These are phyloP conservation scores for Schizopygopsis pylzovi DNA, from an alignment of 2,797 vertebrate species.

Conservation along the genomic window DNA sequence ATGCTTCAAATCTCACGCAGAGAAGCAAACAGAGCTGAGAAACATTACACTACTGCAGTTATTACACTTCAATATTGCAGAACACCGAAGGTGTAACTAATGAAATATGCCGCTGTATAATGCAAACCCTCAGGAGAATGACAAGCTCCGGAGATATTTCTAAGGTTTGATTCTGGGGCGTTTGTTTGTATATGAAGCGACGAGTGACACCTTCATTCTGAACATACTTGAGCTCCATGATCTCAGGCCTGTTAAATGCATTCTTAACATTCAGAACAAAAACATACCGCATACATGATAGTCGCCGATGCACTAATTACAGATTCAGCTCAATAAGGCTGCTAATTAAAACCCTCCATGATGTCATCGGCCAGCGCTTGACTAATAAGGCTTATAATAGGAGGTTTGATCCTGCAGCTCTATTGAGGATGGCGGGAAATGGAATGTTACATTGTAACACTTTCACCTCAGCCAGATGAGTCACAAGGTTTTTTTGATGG, in stretches of 20 bases:
- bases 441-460: slow-evolving; percentile 16
- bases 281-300: neutral
- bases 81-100: neutral
- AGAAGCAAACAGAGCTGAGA: neutral
- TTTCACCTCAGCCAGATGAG: neutral
- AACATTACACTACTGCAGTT: neutral
- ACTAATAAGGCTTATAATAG: neutral
- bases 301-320: neutral
- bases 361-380: neutral
- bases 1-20: neutral
- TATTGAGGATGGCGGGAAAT: neutral
- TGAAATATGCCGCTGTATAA: neutral
- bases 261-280: slow-evolving; percentile 4
- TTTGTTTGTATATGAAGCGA: neutral
- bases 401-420: slow-evolving; percentile 14
- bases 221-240: slow-evolving; percentile 52
- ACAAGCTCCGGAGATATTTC: neutral
- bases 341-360: neutral
- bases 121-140: neutral
- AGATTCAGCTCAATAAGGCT: neutral
- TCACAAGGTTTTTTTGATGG: neutral
- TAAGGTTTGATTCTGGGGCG: neutral
- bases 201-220: slow-evolving; percentile 67
- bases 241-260: slow-evolving; percentile 52
- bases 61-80: neutral